phyloP scores from a whole-genome alignment of 2,113 vertebrate genomes.

The Oncorhynchus keta region DNA sequence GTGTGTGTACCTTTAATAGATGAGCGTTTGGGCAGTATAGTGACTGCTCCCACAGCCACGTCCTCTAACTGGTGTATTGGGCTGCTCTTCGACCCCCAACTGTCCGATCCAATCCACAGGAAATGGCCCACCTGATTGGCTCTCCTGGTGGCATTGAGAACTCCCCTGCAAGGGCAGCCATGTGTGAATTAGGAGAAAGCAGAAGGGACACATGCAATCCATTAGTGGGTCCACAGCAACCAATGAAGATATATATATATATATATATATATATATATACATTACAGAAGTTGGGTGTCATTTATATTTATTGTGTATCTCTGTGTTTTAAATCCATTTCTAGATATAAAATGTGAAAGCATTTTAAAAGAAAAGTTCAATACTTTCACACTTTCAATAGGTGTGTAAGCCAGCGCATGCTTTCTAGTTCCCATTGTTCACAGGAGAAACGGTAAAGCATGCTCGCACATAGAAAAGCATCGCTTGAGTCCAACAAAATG shows the following conservation, averaged over 20 bases:
- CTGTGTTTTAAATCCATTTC: neutral
- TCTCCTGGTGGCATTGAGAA: constrained; percentile 90
- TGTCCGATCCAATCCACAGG: constrained; percentile 95
- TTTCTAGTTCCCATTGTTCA: no score
- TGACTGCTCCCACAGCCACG: constrained; percentile 88
- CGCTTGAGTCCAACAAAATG: no score
- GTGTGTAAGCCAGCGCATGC: no score
- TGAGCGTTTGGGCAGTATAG: constrained; percentile 90
- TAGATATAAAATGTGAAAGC: neutral
- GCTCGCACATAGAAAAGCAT: no score
- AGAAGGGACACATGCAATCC: constrained; percentile 28
- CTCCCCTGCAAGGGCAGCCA: constrained; percentile 76
- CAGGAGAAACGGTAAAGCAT: no score
- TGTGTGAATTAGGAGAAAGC: constrained; percentile 35
- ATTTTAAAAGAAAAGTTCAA: neutral
- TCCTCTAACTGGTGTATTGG: constrained; percentile 86
- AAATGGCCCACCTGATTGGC: constrained; percentile 90
- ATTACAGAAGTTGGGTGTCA: no score
- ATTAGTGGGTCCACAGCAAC: constrained; percentile 26
- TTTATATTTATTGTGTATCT: no score
- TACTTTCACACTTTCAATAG: no score
- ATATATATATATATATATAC: neutral
- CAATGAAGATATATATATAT: neutral
- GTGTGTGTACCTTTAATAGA: constrained; percentile 84
- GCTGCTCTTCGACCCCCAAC: constrained; percentile 89